Evolutionary conservation across 1,140 invertebrate genomes (phyloP).

Genomic region (Camponotus floridanus): DNA sequence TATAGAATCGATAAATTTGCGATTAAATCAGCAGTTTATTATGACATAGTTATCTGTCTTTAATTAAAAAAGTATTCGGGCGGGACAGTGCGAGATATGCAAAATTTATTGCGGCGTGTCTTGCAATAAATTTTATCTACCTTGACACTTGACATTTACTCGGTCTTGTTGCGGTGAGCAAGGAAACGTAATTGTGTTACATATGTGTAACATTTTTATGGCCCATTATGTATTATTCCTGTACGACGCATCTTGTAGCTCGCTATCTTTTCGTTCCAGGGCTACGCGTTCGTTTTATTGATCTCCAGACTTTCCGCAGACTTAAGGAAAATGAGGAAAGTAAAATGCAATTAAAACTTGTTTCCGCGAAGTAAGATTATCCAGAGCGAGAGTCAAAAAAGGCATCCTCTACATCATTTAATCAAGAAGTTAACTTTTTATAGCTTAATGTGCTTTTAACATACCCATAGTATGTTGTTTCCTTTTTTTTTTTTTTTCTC

Average conservation of each 20-base stretch:
- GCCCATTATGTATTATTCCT: conserved; percentile 61
- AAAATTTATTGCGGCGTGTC: conserved; percentile 70
- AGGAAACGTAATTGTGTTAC: conserved; percentile 71
- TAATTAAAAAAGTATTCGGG: conserved; percentile 73
- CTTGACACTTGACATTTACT: conserved; percentile 67
- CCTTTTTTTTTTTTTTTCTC: not conserved
- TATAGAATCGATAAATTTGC: not conserved
- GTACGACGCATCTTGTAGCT: conserved; percentile 21
- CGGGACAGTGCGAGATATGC: conserved; percentile 65
- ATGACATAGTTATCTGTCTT: conserved; percentile 66
- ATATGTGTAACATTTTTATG: conserved; percentile 59
- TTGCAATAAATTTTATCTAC: conserved; percentile 72
- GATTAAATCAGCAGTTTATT: conserved; percentile 63
- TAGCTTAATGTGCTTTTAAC: not conserved
- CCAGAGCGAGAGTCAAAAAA: conserved; percentile 26
- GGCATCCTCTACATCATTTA: conserved; percentile 37
- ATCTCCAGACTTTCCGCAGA: conserved; percentile 25
- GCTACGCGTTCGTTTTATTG: conserved; percentile 64
- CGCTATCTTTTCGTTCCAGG: conserved; percentile 56
- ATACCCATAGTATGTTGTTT: not conserved
- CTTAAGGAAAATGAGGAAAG: conserved; percentile 58
- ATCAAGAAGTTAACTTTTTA: conserved; percentile 33
- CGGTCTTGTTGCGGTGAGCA: conserved; percentile 35
- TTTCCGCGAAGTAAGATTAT: conserved; percentile 44
- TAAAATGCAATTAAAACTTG: conserved; percentile 62